Evolutionary conservation across 2,797 vertebrate species (phyloP).

Genomic region (Fratercula arctica): DNA sequence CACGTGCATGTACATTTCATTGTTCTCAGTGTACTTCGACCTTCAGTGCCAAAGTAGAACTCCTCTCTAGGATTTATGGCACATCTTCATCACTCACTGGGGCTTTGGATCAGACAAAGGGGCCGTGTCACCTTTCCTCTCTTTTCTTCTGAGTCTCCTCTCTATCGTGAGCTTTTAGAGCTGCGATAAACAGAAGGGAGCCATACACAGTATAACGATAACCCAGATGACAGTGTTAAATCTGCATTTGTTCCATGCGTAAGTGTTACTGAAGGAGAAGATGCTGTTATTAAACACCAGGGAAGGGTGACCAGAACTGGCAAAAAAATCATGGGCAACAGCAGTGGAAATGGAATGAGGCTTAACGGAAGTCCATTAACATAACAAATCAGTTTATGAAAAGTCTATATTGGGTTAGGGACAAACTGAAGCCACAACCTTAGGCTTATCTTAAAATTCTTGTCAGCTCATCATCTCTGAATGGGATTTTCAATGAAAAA

Average conservation of each 20-base stretch:
- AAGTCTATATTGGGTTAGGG: not conserved
- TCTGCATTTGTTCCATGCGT: not conserved
- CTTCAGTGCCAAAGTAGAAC: not conserved
- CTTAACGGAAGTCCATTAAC: not conserved
- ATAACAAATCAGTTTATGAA: not conserved
- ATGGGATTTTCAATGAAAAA: not conserved
- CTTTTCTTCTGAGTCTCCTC: not conserved
- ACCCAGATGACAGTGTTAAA: not conserved
- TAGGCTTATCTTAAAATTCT: not conserved
- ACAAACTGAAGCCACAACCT: not conserved
- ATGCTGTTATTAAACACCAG: not conserved
- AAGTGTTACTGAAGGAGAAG: conserved; percentile 9
- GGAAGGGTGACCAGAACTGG: not conserved
- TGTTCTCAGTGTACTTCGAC: fast-evolving
- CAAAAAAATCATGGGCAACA: not conserved
- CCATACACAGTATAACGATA: not conserved
- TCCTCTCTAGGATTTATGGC: not conserved
- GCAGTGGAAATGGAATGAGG: not conserved
- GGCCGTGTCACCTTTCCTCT: not conserved
- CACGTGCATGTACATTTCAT: fast-evolving
- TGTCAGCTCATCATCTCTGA: not conserved
- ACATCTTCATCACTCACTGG: not conserved
- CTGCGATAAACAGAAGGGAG: not conserved
- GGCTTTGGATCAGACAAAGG: not conserved
- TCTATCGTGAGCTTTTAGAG: not conserved